Percentiles rank a stretch among this genome's conserved stretches.
Evolutionary conservation across 2,888 invertebrate species (phyloP).

Genomic region (Drosophila tripunctata): DNA sequence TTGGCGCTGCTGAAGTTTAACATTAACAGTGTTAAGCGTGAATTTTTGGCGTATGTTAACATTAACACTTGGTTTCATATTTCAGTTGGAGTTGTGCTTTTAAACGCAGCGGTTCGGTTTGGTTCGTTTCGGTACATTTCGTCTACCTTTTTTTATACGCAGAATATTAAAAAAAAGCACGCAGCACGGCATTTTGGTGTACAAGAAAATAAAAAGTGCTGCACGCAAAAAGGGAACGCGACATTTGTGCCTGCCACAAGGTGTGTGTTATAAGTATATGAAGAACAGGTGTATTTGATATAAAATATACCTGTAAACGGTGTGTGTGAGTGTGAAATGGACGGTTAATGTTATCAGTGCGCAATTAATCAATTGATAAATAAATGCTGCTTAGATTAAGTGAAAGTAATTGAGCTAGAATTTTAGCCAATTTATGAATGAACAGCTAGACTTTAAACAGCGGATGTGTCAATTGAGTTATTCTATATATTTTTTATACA

Average conservation of each 20-base stretch:
- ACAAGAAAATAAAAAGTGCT: constrained; percentile 45
- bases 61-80: constrained; percentile 18
- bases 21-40: constrained; percentile 15
- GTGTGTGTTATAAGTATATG: constrained; percentile 45
- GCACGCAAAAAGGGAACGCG: too few relatives aligned
- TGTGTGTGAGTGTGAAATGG: constrained; percentile 5
- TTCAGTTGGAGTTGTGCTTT: constrained; percentile 52
- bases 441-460: constrained; percentile 11
- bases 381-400: constrained; percentile 22
- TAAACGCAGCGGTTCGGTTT: constrained; percentile 2
- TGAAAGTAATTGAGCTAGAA: constrained; percentile 37
- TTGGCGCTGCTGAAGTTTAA: not conserved
- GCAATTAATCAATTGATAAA: constrained; percentile 41
- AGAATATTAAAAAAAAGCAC: constrained; percentile 38
- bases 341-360: constrained; percentile 31
- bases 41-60: constrained; percentile 22
- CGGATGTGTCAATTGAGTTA: constrained; percentile 59
- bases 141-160: constrained; percentile 22
- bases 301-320: constrained; percentile 29
- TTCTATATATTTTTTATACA: too few relatives aligned
- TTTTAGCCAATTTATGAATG: constrained; percentile 30
- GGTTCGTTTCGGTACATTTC: constrained; percentile 8
- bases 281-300: constrained; percentile 11
- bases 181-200: constrained; percentile 49
- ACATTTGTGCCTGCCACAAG: too few relatives aligned